Evolutionary conservation across 2,113 vertebrate species (phyloP), one percentile per base, ranked within the genome.

Genomic region (Ammodytes dubius): DNA sequence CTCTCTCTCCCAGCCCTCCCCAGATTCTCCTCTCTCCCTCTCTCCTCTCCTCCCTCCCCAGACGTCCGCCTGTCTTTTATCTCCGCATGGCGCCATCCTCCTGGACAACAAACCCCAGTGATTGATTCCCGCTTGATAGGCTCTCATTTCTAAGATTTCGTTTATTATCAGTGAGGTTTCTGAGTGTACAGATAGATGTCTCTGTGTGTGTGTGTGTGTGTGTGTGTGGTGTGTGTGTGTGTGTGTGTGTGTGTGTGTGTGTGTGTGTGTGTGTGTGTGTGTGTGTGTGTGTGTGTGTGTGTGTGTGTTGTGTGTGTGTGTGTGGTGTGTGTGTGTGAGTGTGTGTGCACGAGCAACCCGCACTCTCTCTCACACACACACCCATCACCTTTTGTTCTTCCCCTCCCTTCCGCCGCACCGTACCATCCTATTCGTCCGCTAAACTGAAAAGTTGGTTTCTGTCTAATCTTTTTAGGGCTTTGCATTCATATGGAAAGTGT

Each of bases 91-190:
- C 98, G 98, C 97, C 98, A 91, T 96, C 94, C 95, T 97, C 97
- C 97, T 97, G 97, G 97, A 99, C 96, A 96, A 95, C 94, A 96
- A 89, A 95, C 94, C 94, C 95, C 94, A 96, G 96, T 99, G 97
- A 98, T 99, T 98, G 98, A 99, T 99, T 99, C 93, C 96, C 95
- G 91, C 79, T 94, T 97, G 98, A 99, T 98, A 97, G 81, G 90
- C 90, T 88, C 79, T 92, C 95, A 95, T 97, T 97, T 95, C 96
- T 95, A 95, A 98, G 97, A 97, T 98, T 98, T 97, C 95, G 92
- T 96, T 97, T 97, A 98, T 98, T 97, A 97, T 98, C 97, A 97
- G 90, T 61, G 96, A 96, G 96, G 96, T 96, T 27, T 97, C 96
- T 96, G 89, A 88, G 90, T 88, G 72, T 76, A 69, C 70, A 84